Conservation (phyloP, 2,113 vertebrate genomes). For the Typhlomys cinereus region DNA sequence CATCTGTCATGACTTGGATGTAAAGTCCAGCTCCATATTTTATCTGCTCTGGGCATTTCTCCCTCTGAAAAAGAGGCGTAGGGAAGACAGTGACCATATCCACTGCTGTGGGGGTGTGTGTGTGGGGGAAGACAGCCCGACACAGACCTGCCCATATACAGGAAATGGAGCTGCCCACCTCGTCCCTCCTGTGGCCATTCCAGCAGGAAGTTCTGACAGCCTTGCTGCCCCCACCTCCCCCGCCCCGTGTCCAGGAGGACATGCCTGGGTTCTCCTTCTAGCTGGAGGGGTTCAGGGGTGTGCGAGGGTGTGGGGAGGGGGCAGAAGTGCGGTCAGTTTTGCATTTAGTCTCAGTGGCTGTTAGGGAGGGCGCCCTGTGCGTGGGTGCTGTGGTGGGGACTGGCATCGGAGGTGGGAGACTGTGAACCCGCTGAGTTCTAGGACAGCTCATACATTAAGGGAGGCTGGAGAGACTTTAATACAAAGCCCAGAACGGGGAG, state of each 20-base stretch:
- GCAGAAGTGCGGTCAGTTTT: background rate
- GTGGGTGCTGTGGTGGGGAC: background rate
- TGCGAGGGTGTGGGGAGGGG: background rate
- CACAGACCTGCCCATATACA: background rate
- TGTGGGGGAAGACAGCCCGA: rapidly evolving
- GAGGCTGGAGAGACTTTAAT: conserved; percentile 84
- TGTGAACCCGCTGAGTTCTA: conserved; percentile 45
- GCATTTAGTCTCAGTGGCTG: background rate
- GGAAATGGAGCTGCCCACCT: background rate
- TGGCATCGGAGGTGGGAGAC: background rate
- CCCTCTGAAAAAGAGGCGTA: background rate
- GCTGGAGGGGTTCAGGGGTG: conserved; percentile 51
- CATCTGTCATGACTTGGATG: background rate
- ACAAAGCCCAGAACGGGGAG: conserved; percentile 78
- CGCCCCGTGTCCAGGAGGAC: too few relatives aligned
- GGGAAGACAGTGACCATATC: background rate
- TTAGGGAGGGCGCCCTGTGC: background rate
- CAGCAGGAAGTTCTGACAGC: background rate
- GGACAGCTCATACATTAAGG: conserved; percentile 77
- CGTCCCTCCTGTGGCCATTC: background rate
- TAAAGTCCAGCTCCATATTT: background rate
- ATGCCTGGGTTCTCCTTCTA: conserved; percentile 59
- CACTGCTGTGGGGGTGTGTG: background rate
- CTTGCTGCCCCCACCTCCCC: too few relatives aligned
- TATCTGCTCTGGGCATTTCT: background rate